These are phyloP conservation scores for Balanococcus diminutus DNA, from an alignment of 2,888 invertebrate species.

Conservation along the genomic window DNA sequence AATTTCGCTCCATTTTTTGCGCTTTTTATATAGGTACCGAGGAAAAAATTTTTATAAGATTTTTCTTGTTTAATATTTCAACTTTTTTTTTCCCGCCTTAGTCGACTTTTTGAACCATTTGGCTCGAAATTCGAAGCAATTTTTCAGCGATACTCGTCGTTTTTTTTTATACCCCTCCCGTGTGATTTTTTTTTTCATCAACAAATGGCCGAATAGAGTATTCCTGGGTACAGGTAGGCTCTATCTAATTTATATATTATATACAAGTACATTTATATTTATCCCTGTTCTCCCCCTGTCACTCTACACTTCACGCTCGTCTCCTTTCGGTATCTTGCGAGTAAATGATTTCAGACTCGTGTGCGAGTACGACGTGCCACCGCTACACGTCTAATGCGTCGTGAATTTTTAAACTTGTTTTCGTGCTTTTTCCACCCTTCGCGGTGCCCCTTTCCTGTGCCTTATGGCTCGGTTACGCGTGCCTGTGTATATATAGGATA, in stretches of 20 bases:
- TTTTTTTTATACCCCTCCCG: background rate
- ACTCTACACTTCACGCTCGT: background rate
- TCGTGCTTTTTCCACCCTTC: background rate
- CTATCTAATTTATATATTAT: no score
- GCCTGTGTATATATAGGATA: no score
- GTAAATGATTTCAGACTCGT: slow-evolving; percentile 24
- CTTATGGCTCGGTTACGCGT: background rate
- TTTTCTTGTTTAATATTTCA: slow-evolving; percentile 35
- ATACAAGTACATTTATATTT: background rate
- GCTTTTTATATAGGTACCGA: background rate
- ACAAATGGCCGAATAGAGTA: slow-evolving; percentile 24
- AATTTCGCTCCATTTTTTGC: background rate
- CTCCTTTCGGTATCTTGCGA: background rate
- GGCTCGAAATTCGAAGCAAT: background rate
- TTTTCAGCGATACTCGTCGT: slow-evolving; percentile 8
- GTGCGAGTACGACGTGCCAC: background rate
- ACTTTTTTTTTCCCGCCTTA: background rate
- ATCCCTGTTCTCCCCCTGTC: background rate
- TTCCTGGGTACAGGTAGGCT: no score
- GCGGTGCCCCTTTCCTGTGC: background rate
- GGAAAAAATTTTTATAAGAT: slow-evolving; percentile 31
- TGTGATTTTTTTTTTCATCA: slow-evolving; percentile 7
- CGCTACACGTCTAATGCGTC: slow-evolving; percentile 32
- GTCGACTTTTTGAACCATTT: no score
- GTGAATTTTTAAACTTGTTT: slow-evolving; percentile 30